Percentiles rank a stretch among this genome's conserved stretches.
These are phyloP conservation scores for Cetonia aurata DNA, from an alignment of 2,888 invertebrate species.

Conservation along the genomic window DNA sequence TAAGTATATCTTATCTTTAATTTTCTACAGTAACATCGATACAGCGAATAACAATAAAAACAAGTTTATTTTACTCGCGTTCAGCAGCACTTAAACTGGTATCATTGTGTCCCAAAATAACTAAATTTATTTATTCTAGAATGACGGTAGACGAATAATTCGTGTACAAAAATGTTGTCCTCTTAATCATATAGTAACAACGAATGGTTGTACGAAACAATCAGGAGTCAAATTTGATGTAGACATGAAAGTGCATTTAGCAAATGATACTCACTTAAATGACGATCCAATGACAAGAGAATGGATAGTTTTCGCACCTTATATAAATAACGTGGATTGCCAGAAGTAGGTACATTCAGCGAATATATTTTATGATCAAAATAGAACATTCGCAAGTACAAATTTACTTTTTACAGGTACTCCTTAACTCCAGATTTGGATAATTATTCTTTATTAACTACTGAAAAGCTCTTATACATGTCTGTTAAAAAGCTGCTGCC, in stretches of 20 bases:
- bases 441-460: conserved; percentile 49
- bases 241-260: conserved; percentile 48
- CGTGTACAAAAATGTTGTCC: conserved; percentile 57
- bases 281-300: conserved; percentile 50
- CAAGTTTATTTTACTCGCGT: too few relatives aligned
- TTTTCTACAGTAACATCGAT: too few relatives aligned
- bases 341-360: conserved; percentile 38
- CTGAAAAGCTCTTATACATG: conserved; percentile 54
- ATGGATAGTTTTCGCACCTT: conserved; percentile 49
- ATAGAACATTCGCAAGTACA: background rate
- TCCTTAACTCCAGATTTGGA: conserved; percentile 49
- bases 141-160: conserved; percentile 50
- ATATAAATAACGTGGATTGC: conserved; percentile 47
- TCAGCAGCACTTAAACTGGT: too few relatives aligned
- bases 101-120: too few relatives aligned
- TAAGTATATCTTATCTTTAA: conserved; percentile 2
- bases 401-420: conserved; percentile 42
- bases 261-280: conserved; percentile 53
- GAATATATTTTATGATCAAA: too few relatives aligned
- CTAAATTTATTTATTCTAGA: conserved; percentile 39
- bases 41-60: too few relatives aligned
- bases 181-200: conserved; percentile 42
- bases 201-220: conserved; percentile 44
- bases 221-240: conserved; percentile 45
- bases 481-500: conserved; percentile 48